Evolutionary conservation across 2,888 invertebrate species (phyloP).

Genomic region (Tromatobia lineatoria): DNA sequence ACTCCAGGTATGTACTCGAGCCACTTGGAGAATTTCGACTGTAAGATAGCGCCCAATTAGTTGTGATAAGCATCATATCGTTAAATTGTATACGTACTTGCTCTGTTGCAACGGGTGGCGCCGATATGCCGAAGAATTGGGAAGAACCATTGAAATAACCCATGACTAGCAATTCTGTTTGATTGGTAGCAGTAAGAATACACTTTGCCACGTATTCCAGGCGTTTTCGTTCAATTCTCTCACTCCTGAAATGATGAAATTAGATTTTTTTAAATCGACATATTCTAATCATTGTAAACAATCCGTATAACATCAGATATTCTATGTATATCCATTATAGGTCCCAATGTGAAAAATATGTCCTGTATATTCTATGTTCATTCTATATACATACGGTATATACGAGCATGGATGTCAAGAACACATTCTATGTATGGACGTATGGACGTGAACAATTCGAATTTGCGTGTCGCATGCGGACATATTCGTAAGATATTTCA

Average conservation of each 20-base stretch:
- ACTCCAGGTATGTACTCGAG: slow-evolving; percentile 74
- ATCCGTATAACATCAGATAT: no score
- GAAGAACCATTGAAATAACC: slow-evolving; percentile 77
- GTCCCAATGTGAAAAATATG: no score
- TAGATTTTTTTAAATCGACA: neutral
- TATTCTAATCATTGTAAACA: no score
- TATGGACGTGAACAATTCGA: no score
- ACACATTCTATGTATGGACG: no score
- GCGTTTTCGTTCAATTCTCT: slow-evolving; percentile 74
- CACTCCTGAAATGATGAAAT: slow-evolving; percentile 70
- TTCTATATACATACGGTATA: no score
- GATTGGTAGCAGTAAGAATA: slow-evolving; percentile 75
- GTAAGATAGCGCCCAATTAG: neutral
- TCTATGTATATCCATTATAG: no score
- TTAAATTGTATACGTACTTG: slow-evolving; percentile 52
- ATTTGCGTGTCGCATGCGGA: no score
- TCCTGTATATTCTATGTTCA: no score
- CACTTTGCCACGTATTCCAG: slow-evolving; percentile 75
- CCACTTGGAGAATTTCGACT: slow-evolving; percentile 71
- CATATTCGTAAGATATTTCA: no score
- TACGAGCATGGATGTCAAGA: no score
- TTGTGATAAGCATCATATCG: neutral
- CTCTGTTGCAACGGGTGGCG: slow-evolving; percentile 61
- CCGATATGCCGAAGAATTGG: slow-evolving; percentile 76
- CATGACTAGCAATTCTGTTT: slow-evolving; percentile 78